These are phyloP conservation scores for Pteropus rufus DNA, from an alignment of 2,797 vertebrate genomes.

Conservation along the genomic window DNA sequence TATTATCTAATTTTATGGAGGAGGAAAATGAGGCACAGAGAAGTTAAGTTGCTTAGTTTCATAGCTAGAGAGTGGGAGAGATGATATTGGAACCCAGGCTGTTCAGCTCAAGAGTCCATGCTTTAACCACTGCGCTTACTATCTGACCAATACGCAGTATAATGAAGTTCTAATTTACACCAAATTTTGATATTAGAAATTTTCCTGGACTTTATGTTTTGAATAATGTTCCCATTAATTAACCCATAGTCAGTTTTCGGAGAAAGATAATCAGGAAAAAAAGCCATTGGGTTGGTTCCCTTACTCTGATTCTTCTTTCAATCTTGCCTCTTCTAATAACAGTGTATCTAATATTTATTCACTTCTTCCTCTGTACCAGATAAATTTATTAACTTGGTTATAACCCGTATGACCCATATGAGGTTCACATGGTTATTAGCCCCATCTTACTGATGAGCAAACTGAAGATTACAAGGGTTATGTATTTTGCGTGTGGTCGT, in stretches of 20 bases:
- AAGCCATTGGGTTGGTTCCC: background rate
- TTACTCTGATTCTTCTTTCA: constrained; percentile 13
- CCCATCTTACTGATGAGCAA: background rate
- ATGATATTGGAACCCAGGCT: background rate
- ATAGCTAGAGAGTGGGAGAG: background rate
- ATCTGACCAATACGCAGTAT: background rate
- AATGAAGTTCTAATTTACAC: background rate
- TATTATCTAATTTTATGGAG: background rate
- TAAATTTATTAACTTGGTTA: background rate
- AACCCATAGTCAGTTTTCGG: background rate
- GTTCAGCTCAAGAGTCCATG: background rate
- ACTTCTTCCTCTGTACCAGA: background rate
- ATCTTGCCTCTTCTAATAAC: background rate
- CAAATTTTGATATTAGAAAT: background rate
- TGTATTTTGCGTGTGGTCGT: background rate
- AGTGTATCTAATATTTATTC: background rate
- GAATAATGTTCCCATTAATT: background rate
- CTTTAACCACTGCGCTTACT: background rate
- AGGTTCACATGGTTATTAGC: background rate
- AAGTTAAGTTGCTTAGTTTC: background rate
- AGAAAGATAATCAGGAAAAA: constrained; percentile 10
- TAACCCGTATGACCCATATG: background rate
- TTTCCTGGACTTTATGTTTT: constrained; percentile 24
- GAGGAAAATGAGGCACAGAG: background rate
- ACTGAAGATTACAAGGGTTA: background rate